Conservation (phyloP, 2,888 invertebrate genomes). For the Deilephila porcellus region DNA sequence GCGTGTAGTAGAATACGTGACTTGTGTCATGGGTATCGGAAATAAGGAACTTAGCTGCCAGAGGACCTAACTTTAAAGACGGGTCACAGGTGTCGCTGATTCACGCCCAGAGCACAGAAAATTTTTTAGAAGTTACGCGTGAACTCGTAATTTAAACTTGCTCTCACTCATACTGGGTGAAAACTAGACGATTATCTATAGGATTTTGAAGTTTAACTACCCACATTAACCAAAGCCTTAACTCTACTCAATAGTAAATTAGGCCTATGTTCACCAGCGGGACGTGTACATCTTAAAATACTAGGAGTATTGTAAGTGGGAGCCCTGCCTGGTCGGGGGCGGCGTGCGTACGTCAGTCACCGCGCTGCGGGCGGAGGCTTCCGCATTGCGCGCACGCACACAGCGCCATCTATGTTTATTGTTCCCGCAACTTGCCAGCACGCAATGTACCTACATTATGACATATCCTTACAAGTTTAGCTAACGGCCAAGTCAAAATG, state of each 20-base stretch:
- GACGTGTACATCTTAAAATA: neutral
- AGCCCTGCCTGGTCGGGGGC: neutral
- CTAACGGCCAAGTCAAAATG: neutral
- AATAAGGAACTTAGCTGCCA: too few relatives aligned
- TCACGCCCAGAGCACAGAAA: too few relatives aligned
- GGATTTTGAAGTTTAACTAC: neutral
- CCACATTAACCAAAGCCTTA: neutral
- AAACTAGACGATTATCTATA: too few relatives aligned
- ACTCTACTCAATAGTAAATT: neutral
- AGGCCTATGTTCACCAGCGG: neutral
- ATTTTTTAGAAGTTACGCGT: too few relatives aligned
- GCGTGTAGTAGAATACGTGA: too few relatives aligned
- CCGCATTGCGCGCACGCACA: conserved; percentile 21
- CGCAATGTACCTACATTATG: neutral
- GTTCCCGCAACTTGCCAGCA: neutral
- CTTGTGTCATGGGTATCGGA: too few relatives aligned
- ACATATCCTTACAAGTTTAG: neutral
- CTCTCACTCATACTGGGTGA: too few relatives aligned
- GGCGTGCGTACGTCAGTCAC: conserved; percentile 19
- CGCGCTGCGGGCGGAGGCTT: conserved; percentile 6
- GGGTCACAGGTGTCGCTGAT: too few relatives aligned
- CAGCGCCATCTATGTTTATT: conserved; percentile 10
- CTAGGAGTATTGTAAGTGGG: neutral
- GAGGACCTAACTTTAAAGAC: too few relatives aligned
- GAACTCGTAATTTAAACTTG: too few relatives aligned